Evolutionary conservation across 2,888 invertebrate genomes (phyloP).

Genomic region (Germaria angustata): DNA sequence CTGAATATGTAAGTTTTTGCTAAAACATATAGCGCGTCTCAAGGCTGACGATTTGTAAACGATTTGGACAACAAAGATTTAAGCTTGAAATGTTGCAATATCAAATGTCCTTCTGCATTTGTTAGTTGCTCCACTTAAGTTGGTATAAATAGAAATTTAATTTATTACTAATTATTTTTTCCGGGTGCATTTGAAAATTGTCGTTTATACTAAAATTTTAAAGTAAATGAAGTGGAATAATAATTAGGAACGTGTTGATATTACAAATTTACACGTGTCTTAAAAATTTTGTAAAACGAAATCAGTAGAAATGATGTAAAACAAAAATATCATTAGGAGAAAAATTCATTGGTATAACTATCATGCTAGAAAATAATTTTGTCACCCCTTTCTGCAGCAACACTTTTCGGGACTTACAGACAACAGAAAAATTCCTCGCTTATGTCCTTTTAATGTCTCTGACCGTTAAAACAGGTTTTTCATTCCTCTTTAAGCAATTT

Average conservation of each 20-base stretch:
- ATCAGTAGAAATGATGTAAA: neutral
- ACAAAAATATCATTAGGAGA: neutral
- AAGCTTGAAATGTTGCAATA: no score
- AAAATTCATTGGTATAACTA: neutral
- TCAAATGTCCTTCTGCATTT: no score
- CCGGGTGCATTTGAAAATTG: neutral
- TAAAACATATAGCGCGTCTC: no score
- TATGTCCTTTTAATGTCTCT: neutral
- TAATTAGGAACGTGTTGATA: constrained; percentile 58
- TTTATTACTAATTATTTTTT: no score
- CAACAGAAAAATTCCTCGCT: neutral
- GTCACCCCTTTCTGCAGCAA: constrained; percentile 16
- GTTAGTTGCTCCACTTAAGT: no score
- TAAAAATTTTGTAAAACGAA: neutral
- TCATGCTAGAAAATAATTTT: constrained; percentile 46
- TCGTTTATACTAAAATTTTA: neutral
- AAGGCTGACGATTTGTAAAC: no score
- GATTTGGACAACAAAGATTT: no score
- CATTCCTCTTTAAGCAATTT: neutral
- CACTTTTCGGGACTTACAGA: neutral
- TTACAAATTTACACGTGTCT: constrained; percentile 59
- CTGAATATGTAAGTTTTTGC: no score
- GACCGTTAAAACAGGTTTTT: constrained; percentile 38
- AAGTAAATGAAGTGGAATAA: constrained; percentile 61
- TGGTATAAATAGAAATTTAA: no score